Percentiles rank a stretch among this genome's conserved stretches.
These are phyloP conservation scores for Casuarius casuarius DNA, from an alignment of 2,113 vertebrate species.

Conservation along the genomic window DNA sequence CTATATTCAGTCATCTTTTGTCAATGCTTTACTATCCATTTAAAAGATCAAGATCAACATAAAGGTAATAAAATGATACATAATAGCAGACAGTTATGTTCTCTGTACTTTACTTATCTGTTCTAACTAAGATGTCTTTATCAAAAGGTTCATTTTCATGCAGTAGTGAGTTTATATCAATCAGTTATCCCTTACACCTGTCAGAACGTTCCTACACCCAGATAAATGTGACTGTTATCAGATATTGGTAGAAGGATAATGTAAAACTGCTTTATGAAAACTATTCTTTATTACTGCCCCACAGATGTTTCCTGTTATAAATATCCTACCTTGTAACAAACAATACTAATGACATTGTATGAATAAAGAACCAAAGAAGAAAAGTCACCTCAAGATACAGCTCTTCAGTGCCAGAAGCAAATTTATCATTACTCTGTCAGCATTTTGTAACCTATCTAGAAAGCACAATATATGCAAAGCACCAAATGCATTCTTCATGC, in stretches of 20 bases:
- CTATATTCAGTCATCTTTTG: conserved; percentile 73
- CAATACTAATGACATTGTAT: conserved; percentile 82
- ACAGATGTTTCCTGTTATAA: conserved; percentile 86
- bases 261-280: conserved; percentile 74
- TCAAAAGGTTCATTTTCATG: conserved; percentile 87
- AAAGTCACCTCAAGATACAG: conserved; percentile 77
- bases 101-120: conserved; percentile 86
- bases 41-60: conserved; percentile 84
- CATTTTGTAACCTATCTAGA: conserved; percentile 67
- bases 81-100: conserved; percentile 79
- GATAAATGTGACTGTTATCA: conserved; percentile 87
- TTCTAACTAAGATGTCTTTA: conserved; percentile 84
- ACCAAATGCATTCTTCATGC: conserved; percentile 75
- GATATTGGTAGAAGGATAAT: conserved; percentile 87
- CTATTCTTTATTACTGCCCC: conserved; percentile 78
- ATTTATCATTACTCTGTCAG: conserved; percentile 69
- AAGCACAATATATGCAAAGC: conserved; percentile 49
- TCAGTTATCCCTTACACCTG: conserved; percentile 87
- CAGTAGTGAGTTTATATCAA: conserved; percentile 88
- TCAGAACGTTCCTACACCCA: conserved; percentile 85
- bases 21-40: conserved; percentile 73
- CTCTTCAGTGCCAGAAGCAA: conserved; percentile 73
- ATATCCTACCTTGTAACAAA: conserved; percentile 80
- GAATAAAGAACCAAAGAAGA: conserved; percentile 79
- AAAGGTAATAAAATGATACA: conserved; percentile 86